phyloP scores from a whole-genome alignment of 2,797 vertebrate genomes.

The Danio kyathit region DNA sequence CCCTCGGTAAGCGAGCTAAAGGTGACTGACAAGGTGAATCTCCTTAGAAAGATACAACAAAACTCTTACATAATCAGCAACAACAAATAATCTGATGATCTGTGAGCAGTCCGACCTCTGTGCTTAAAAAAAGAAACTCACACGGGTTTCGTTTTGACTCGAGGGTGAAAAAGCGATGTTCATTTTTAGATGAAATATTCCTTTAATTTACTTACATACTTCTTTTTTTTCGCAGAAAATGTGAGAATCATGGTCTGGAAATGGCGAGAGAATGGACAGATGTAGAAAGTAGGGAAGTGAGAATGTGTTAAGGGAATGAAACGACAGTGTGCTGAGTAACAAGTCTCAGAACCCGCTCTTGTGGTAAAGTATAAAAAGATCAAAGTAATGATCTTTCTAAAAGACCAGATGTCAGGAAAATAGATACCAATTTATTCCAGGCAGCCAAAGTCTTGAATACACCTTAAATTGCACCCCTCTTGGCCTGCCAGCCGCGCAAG shows the following conservation, averaged over 20 bases:
- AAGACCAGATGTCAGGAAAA: slow-evolving; percentile 76
- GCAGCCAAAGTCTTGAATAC: slow-evolving; percentile 71
- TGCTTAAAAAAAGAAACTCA: neutral
- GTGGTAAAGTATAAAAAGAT: slow-evolving; percentile 68
- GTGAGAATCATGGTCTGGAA: slow-evolving; percentile 30
- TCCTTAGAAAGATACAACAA: neutral
- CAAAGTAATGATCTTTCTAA: slow-evolving; percentile 75
- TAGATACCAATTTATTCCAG: slow-evolving; percentile 74
- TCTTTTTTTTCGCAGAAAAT: neutral
- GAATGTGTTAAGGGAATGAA: slow-evolving; percentile 40
- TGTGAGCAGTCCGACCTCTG: neutral
- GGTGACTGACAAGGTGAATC: slow-evolving; percentile 7
- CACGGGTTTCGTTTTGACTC: neutral
- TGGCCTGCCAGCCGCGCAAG: slow-evolving; percentile 41
- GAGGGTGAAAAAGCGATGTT: neutral
- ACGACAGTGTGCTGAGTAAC: slow-evolving; percentile 60
- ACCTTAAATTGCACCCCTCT: slow-evolving; percentile 74
- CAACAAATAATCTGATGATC: neutral
- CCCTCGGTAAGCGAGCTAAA: neutral
- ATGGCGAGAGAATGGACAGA: slow-evolving; percentile 31
- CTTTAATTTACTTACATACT: slow-evolving; percentile 5
- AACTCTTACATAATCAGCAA: neutral
- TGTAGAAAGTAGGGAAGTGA: slow-evolving; percentile 13
- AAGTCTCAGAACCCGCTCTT: slow-evolving; percentile 59
- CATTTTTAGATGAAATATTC: neutral